Conservation (phyloP, 2,797 vertebrate genomes). For the Balearica regulorum region DNA sequence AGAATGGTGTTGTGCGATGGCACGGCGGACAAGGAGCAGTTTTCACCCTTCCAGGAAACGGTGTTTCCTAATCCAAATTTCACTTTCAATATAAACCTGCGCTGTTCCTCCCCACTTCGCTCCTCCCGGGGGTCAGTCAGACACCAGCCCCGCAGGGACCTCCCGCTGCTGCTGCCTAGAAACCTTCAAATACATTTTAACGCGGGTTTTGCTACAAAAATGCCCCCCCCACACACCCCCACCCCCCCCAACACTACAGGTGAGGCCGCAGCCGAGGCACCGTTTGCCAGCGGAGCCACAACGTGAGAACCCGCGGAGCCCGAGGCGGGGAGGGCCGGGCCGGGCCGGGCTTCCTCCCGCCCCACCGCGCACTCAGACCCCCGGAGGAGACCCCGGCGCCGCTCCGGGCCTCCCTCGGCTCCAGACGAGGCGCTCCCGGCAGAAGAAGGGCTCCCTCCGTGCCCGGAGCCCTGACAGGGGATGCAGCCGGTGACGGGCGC, state of each 20-base stretch:
- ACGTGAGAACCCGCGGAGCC: neutral
- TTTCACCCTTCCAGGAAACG: neutral
- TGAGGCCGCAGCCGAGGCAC: neutral
- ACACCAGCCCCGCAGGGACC: neutral
- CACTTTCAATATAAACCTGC: neutral
- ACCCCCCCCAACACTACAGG: neutral
- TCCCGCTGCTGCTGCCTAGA: neutral
- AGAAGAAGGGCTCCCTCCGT: neutral
- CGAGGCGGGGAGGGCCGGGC: neutral
- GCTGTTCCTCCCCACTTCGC: neutral
- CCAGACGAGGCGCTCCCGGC: neutral
- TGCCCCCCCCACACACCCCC: no score
- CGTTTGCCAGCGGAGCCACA: neutral
- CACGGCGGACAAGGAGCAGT: rapidly evolving
- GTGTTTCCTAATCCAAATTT: neutral
- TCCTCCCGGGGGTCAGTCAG: neutral
- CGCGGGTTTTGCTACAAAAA: neutral
- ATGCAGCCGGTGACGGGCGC: neutral
- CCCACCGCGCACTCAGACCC: neutral
- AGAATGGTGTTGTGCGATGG: neutral
- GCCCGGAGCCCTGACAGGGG: neutral
- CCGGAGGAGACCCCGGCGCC: neutral
- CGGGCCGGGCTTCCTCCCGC: neutral
- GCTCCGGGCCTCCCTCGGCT: neutral
- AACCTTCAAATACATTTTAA: neutral